These are phyloP conservation scores for Polydrusus pterygomalis DNA, from an alignment of 2,888 invertebrate genomes.

Conservation along the genomic window DNA sequence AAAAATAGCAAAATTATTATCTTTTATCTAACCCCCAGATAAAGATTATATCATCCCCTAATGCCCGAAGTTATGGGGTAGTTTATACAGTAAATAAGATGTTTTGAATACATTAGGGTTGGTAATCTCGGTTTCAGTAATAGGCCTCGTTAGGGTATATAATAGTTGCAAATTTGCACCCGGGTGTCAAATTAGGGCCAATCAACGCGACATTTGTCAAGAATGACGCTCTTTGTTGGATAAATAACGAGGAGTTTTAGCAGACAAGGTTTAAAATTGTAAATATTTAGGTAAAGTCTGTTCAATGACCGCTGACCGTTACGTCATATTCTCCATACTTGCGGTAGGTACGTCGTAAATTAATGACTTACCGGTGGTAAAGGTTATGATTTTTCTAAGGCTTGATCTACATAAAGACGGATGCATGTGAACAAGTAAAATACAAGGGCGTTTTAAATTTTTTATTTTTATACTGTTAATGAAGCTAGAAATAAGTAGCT, in stretches of 20 bases:
- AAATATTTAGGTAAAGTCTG: no score
- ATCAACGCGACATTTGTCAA: constrained; percentile 56
- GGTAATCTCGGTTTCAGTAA: constrained; percentile 53
- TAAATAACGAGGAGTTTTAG: constrained; percentile 52
- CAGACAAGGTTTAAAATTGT: neutral
- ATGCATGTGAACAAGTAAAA: no score
- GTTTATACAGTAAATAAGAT: constrained; percentile 56
- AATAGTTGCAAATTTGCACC: constrained; percentile 56
- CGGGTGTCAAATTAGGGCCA: constrained; percentile 56
- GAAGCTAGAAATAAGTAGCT: no score
- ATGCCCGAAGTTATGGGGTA: constrained; percentile 39
- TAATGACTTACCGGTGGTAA: no score
- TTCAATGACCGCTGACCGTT: no score
- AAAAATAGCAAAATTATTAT: constrained; percentile 16
- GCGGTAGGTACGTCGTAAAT: no score
- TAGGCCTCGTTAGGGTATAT: constrained; percentile 55
- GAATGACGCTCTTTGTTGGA: constrained; percentile 52
- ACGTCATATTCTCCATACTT: no score
- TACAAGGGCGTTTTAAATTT: no score
- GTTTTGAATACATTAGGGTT: constrained; percentile 56
- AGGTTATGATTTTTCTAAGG: no score
- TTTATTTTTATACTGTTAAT: no score
- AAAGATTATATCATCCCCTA: constrained; percentile 36
- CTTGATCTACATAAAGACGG: no score
- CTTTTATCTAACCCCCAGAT: constrained; percentile 33